phyloP scores from a whole-genome alignment of 2,888 invertebrate genomes.

The Philonicus albiceps region DNA sequence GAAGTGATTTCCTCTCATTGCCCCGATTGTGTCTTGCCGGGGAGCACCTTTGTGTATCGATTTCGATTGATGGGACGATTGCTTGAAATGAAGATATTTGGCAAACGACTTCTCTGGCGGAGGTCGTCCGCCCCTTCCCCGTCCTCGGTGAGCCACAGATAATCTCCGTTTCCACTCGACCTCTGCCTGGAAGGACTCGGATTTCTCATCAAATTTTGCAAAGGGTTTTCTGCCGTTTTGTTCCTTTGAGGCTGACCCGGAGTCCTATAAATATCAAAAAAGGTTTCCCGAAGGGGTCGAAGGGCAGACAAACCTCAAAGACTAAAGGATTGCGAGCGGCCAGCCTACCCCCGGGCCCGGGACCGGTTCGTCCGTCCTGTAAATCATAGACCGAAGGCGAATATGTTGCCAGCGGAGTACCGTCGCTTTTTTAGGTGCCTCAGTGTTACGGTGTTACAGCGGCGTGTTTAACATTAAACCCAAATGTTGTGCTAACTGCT shows the following conservation, averaged over 20 bases:
- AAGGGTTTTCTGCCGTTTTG: conserved; percentile 17
- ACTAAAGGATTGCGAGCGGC: neutral
- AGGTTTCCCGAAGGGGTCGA: neutral
- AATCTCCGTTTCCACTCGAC: conserved; percentile 20
- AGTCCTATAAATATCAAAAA: conserved; percentile 31
- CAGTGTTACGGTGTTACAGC: neutral
- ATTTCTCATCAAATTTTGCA: conserved; percentile 26
- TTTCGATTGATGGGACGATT: conserved; percentile 34
- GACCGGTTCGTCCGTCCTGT: neutral
- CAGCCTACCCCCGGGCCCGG: neutral
- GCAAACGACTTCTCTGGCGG: neutral
- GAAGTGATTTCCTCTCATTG: neutral
- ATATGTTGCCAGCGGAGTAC: neutral
- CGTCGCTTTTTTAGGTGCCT: neutral
- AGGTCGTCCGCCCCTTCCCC: neutral
- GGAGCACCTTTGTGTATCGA: conserved; percentile 29
- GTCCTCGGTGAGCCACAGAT: neutral
- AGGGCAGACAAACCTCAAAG: conserved; percentile 27
- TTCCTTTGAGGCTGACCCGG: conserved; percentile 18
- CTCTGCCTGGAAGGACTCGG: neutral
- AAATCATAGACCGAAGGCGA: conserved; percentile 2
- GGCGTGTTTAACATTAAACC: conserved; percentile 32
- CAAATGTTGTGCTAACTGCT: conserved; percentile 39
- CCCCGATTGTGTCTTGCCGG: neutral
- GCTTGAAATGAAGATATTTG: conserved; percentile 35